phyloP scores from a whole-genome alignment of 2,888 invertebrate species.

The Nemurella pictetii region DNA sequence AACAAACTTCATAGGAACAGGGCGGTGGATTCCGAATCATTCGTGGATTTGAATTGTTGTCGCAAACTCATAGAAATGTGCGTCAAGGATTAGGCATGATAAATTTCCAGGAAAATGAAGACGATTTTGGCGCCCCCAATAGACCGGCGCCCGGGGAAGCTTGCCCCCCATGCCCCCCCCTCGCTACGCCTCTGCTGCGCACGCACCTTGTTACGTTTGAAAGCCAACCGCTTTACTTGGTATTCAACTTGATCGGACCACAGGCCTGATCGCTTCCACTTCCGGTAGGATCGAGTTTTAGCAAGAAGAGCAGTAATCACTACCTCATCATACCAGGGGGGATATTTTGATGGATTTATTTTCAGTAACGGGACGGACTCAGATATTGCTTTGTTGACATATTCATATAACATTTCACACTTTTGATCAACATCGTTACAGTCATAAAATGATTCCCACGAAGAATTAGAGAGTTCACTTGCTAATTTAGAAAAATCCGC shows the following conservation, averaged over 20 bases:
- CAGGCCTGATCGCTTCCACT: too few species aligned
- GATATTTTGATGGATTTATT: not conserved
- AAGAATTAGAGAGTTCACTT: not conserved
- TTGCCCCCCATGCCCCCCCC: too few species aligned
- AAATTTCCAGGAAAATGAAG: too few species aligned
- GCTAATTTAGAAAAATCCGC: not conserved
- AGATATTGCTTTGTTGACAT: too few species aligned
- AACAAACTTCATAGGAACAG: too few species aligned
- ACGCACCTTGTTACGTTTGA: not conserved
- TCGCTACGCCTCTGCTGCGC: not conserved
- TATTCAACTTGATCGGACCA: not conserved
- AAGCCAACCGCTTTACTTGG: not conserved
- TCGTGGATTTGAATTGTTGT: too few species aligned
- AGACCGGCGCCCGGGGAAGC: too few species aligned
- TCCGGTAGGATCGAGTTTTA: too few species aligned
- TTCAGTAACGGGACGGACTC: not conserved
- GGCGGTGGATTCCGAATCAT: too few species aligned
- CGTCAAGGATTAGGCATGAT: too few species aligned
- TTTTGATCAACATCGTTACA: not conserved
- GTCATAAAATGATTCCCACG: not conserved
- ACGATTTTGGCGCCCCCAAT: too few species aligned
- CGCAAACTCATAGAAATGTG: too few species aligned
- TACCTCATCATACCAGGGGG: not conserved
- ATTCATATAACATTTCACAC: not conserved
- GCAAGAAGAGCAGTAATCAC: not conserved